Evolutionary conservation across 2,113 vertebrate species (phyloP).

Genomic region (Peromyscus polionotus): DNA sequence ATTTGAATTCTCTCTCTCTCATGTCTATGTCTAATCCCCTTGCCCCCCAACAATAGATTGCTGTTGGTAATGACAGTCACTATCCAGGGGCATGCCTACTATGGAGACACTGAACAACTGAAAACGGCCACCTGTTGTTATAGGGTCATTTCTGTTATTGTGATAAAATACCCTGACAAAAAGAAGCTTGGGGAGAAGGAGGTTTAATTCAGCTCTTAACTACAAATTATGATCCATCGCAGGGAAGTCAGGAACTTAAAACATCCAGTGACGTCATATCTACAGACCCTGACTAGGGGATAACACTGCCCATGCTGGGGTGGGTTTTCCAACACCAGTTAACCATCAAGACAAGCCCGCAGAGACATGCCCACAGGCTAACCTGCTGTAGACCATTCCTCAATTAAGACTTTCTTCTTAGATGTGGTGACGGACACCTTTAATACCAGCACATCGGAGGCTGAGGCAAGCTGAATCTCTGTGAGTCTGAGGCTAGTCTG

Average conservation of each 20-base stretch:
- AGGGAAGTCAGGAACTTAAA: neutral
- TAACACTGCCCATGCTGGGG: accelerated
- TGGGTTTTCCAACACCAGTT: neutral
- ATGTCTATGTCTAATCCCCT: neutral
- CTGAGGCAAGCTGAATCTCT: neutral
- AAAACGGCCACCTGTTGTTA: neutral
- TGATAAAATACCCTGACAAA: neutral
- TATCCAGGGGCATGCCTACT: neutral
- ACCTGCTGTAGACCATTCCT: neutral
- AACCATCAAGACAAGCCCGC: neutral
- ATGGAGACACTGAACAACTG: neutral
- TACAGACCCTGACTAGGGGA: neutral
- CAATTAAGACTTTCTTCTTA: no score
- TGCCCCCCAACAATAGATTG: no score
- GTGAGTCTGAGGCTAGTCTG: neutral
- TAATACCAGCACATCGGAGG: neutral
- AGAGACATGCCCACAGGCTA: neutral
- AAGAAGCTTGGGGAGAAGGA: neutral
- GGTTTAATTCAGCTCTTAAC: neutral
- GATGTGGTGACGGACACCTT: neutral
- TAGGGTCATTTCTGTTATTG: neutral
- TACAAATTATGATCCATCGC: neutral
- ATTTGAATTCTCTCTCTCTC: neutral
- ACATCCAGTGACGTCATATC: neutral
- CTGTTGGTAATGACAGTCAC: no score